Percentiles rank a stretch among this genome's conserved stretches.
phyloP scores from a whole-genome alignment of 1,140 invertebrate genomes.

The Drosophila hydei region DNA sequence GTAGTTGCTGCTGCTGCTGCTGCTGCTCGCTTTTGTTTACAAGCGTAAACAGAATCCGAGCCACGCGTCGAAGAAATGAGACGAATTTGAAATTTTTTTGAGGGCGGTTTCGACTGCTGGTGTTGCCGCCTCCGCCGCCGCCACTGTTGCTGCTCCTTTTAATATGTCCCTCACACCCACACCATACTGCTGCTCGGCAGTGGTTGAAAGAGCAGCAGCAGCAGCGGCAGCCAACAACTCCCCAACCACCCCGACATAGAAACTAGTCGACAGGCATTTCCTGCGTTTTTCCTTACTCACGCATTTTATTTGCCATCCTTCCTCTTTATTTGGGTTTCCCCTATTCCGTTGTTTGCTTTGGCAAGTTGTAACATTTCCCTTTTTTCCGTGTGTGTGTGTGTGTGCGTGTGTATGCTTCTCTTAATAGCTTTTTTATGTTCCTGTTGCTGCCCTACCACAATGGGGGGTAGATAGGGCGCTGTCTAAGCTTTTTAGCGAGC shows the following conservation, averaged over 20 bases:
- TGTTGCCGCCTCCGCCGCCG: constrained; percentile 15
- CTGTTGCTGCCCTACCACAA: constrained; percentile 64
- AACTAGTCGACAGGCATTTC: constrained; percentile 36
- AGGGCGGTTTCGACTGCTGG: constrained; percentile 39
- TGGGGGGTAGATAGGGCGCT: background rate
- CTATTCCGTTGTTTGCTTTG: constrained; percentile 51
- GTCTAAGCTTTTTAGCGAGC: constrained; percentile 16
- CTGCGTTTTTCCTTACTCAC: constrained; percentile 56
- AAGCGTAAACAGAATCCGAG: constrained; percentile 29
- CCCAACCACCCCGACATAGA: constrained; percentile 1
- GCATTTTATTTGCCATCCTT: constrained; percentile 57
- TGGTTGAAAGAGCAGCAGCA: constrained; percentile 56
- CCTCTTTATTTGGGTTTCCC: constrained; percentile 23
- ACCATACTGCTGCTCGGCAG: constrained; percentile 37
- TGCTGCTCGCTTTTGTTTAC: constrained; percentile 43
- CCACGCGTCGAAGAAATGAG: constrained; percentile 32
- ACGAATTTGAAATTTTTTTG: constrained; percentile 23
- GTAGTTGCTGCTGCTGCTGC: constrained; percentile 15
- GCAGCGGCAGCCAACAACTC: constrained; percentile 10
- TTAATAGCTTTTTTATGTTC: constrained; percentile 72
- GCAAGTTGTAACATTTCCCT: constrained; percentile 61
- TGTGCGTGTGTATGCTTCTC: background rate
- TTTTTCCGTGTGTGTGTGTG: background rate
- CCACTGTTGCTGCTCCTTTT: constrained; percentile 16
- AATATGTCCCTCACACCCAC: constrained; percentile 9